A percentile compares a stretch with the other conserved stretches of the same genome.
phyloP scores from a whole-genome alignment of 2,888 invertebrate species.

The Leucania comma region DNA sequence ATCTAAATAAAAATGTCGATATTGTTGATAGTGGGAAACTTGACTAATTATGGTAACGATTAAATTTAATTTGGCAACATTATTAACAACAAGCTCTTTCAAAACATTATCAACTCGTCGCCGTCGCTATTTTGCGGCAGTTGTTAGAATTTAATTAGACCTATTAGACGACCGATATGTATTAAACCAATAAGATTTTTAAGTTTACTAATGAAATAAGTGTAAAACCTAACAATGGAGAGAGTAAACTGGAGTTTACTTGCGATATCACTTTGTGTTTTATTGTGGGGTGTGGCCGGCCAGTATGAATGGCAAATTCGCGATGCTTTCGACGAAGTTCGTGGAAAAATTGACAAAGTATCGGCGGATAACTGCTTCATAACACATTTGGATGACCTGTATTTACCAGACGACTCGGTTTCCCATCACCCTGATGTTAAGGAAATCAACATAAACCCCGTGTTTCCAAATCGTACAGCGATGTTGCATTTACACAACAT shows the following conservation, averaged over 20 bases:
- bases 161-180: constrained; percentile 35
- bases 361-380: constrained; percentile 97
- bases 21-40: too few species aligned
- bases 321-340: constrained; percentile 97
- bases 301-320: constrained; percentile 98
- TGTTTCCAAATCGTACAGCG: constrained; percentile 98
- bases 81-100: constrained; percentile 16
- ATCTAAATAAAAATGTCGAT: too few species aligned
- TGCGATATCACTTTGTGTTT: constrained; percentile 81
- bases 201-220: constrained; percentile 44
- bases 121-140: constrained; percentile 1
- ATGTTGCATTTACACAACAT: constrained; percentile 98
- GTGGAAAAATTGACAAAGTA: constrained; percentile 95
- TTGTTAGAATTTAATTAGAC: constrained; percentile 7
- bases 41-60: not conserved
- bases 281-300: constrained; percentile 93
- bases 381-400: constrained; percentile 95
- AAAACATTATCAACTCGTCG: constrained; percentile 34
- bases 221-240: constrained; percentile 77
- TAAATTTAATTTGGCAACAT: constrained; percentile 30
- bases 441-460: constrained; percentile 97
- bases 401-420: constrained; percentile 95
- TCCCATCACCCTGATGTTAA: constrained; percentile 98
- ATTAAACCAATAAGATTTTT: constrained; percentile 43
- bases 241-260: constrained; percentile 78